Evolutionary conservation across 1,140 invertebrate genomes (phyloP).

Genomic region (Leptinotarsa defecta): DNA sequence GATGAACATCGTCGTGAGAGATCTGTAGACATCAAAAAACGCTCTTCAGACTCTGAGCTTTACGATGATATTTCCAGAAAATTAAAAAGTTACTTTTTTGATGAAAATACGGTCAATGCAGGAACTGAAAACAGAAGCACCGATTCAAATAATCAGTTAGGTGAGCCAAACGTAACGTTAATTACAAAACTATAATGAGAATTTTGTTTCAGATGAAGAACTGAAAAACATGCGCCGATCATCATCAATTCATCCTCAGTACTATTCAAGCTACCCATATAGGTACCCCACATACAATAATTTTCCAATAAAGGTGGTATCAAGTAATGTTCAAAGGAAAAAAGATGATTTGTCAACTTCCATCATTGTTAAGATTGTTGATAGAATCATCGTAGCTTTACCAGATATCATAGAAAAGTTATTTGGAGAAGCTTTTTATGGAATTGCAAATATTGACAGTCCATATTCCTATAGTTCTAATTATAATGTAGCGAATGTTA

Average conservation of each 20-base stretch:
- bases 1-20: neutral
- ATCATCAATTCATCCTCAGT: neutral
- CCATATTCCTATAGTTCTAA: neutral
- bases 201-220: neutral
- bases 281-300: neutral
- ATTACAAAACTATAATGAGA: neutral
- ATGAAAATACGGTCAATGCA: neutral
- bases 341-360: neutral
- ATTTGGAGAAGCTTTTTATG: neutral
- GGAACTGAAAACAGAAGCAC: neutral
- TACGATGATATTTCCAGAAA: neutral
- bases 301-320: neutral
- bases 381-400: neutral
- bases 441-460: neutral
- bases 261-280: neutral
- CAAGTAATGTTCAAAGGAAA: neutral
- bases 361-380: neutral
- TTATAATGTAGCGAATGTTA: neutral
- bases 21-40: neutral
- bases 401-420: neutral
- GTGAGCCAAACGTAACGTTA: neutral
- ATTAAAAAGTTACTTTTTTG: neutral
- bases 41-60: neutral
- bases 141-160: neutral
- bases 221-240: neutral